A percentile compares a stretch with the other conserved stretches of the same genome.
phyloP scores from a whole-genome alignment of 2,888 invertebrate species.

The Elegia similella region DNA sequence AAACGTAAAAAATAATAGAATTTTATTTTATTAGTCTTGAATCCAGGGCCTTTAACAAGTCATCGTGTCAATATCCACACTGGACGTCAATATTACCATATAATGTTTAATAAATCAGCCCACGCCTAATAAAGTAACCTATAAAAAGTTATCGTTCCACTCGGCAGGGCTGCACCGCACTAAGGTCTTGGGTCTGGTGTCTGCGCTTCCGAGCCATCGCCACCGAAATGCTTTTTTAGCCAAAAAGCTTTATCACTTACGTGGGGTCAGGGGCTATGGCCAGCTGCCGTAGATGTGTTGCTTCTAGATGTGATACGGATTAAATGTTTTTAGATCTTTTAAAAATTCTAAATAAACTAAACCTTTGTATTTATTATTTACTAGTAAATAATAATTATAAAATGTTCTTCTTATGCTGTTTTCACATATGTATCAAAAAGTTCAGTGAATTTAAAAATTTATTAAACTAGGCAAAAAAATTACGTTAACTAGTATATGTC shows the following conservation, averaged over 20 bases:
- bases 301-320: constrained; percentile 38
- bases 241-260: constrained; percentile 81
- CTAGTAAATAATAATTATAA: no score
- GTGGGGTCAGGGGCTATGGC: constrained; percentile 64
- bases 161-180: constrained; percentile 42
- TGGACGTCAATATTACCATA: no score
- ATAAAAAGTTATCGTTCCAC: constrained; percentile 58
- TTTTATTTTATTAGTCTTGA: no score
- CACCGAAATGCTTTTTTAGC: constrained; percentile 75
- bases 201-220: constrained; percentile 75
- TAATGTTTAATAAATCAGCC: neutral
- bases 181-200: constrained; percentile 59
- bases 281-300: constrained; percentile 34
- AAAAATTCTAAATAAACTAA: neutral
- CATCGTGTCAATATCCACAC: no score
- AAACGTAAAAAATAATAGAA: no score
- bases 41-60: no score
- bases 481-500: no score
- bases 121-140: constrained; percentile 26
- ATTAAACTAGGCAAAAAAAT: no score
- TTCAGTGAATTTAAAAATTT: no score
- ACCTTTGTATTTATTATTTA: no score
- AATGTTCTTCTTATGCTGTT: no score
- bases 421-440: no score
- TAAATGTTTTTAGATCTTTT: neutral